Evolutionary conservation across 2,888 invertebrate species (phyloP).

Genomic region (Lordiphosa andalusiaca): DNA sequence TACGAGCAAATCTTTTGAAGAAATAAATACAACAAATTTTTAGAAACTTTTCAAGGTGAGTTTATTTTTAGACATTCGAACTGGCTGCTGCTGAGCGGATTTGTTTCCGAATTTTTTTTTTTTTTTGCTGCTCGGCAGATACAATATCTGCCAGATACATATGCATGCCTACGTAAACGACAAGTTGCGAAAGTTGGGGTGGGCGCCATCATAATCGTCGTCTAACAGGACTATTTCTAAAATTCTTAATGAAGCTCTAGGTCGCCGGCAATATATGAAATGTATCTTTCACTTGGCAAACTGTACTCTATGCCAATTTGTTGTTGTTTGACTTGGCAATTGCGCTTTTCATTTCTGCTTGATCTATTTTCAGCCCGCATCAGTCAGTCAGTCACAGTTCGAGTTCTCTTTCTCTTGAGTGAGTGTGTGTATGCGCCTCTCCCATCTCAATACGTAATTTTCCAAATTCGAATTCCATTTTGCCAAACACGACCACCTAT

Average conservation of each 20-base stretch:
- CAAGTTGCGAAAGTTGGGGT: conserved; percentile 30
- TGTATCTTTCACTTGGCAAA: conserved; percentile 36
- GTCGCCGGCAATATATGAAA: conserved; percentile 29
- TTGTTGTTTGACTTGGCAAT: conserved; percentile 42
- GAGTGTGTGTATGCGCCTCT: conserved; percentile 20
- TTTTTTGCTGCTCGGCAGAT: conserved; percentile 35
- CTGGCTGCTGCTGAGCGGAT: conserved; percentile 75
- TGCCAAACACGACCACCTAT: conserved; percentile 35
- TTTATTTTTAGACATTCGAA: conserved; percentile 79
- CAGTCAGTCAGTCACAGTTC: conserved; percentile 8
- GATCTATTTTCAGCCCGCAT: conserved; percentile 73
- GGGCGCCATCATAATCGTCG: conserved; percentile 7
- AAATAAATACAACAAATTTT: conserved; percentile 54
- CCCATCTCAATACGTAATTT: conserved; percentile 26
- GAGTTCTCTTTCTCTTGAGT: conserved; percentile 6
- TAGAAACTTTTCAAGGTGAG: conserved; percentile 81
- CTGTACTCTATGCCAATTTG: conserved; percentile 28
- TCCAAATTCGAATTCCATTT: conserved; percentile 36
- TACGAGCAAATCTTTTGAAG: conserved; percentile 10
- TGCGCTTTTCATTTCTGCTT: conserved; percentile 63
- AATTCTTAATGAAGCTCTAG: conserved; percentile 45
- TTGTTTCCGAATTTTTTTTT: conserved; percentile 58
- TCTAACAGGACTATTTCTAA: conserved; percentile 1
- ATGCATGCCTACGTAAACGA: conserved; percentile 17
- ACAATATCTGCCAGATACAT: conserved; percentile 49